A percentile compares a stretch with the other conserved stretches of the same genome.
phyloP scores from a whole-genome alignment of 2,888 invertebrate genomes.

The Oeneis ivallda region DNA sequence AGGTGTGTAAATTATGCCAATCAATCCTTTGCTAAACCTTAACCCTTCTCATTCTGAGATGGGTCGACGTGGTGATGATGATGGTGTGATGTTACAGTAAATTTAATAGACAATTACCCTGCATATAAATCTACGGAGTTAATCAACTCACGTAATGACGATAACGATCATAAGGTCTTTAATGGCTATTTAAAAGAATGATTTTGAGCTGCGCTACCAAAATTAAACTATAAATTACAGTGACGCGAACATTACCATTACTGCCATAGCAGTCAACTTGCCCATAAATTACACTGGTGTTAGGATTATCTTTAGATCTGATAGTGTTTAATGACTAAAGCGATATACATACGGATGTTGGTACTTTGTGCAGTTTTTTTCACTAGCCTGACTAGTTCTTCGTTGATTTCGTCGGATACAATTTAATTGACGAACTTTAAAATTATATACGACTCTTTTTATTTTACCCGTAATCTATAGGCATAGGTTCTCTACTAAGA shows the following conservation, averaged over 20 bases:
- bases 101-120: slow-evolving; percentile 23
- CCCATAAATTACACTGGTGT: slow-evolving; percentile 35
- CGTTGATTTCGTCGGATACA: not conserved
- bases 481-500: too few relatives aligned
- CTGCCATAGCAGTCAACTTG: slow-evolving; percentile 31
- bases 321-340: slow-evolving; percentile 24
- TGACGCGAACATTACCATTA: slow-evolving; percentile 38
- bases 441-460: too few relatives aligned
- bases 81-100: slow-evolving; percentile 12
- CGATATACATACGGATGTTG: slow-evolving; percentile 3
- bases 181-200: slow-evolving; percentile 36
- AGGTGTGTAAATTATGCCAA: too few relatives aligned
- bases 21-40: too few relatives aligned
- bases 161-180: slow-evolving; percentile 37
- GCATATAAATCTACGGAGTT: slow-evolving; percentile 30
- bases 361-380: slow-evolving; percentile 1
- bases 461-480: too few relatives aligned
- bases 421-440: too few relatives aligned
- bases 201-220: slow-evolving; percentile 32
- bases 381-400: not conserved
- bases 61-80: too few relatives aligned
- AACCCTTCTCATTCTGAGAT: too few relatives aligned
- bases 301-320: slow-evolving; percentile 34
- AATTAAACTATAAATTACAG: slow-evolving; percentile 39
- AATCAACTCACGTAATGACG: slow-evolving; percentile 34